Evolutionary conservation across 2,797 vertebrate genomes (phyloP), one percentile per base, ranked within the genome.

Genomic region (Falco concolor): DNA sequence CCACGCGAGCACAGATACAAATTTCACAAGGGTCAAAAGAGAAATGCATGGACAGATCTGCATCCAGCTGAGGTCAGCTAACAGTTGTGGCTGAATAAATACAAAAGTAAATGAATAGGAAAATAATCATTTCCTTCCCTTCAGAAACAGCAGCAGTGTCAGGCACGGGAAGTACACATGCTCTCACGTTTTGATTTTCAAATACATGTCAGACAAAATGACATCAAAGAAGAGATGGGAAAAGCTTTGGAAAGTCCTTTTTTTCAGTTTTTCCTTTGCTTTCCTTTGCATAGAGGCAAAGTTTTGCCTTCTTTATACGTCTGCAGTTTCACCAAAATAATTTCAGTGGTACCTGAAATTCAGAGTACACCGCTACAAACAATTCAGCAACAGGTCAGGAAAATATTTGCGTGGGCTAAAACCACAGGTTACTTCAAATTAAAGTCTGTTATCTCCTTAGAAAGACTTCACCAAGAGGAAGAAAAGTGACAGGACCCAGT

Each of bases 221-320:
- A 78, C 54, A 75, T 78, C 68, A 92, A 84, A 72, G 27, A 75
- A 69, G 53, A 87, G 28, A 83, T 34, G 19, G 27, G 68, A 93
- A 91, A 74, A 81, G 50, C 53, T 73, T 87, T 47, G 82, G 73
- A 87, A 96, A 94, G n/a, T 52, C 63, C 57, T 88, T 72, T 92
- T 92, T 89, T 92, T 76, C 59, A 13, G 20, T 78, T 80, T 85
- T 80, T 44, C 8, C 27, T 76, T 72, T 65, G 16, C 10, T 90
- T 90, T 74, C 6, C 24, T 57, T 87, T 82, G 22, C 30, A 70
- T 28, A 81, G 73, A 79, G 27, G 22, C 23, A 77, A 80, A 19
- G 5, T 59, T 91, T 69, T 84, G 34, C 22, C 18, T 75, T 65
- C 63, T 70, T 94, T 87, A 57, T 84, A 60, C 28, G 27, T 34